Conservation (phyloP, 2,797 vertebrate genomes). For the Mareca penelope region DNA sequence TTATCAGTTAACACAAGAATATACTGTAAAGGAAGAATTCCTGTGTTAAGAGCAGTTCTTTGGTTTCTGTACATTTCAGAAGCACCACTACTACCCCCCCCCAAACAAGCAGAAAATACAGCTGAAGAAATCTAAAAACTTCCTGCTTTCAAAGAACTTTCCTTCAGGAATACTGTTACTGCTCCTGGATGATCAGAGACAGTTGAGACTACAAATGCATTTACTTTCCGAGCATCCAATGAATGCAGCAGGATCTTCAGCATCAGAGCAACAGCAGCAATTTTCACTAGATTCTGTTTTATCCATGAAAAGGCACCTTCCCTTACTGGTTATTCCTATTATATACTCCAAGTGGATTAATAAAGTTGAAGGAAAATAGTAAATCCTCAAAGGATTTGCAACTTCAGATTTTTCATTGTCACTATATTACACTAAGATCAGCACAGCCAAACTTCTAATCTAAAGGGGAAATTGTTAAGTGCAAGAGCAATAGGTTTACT, state of each 20-base stretch:
- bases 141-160: background rate
- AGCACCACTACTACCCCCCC: background rate
- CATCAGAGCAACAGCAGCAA: background rate
- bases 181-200: background rate
- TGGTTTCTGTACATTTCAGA: background rate
- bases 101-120: background rate
- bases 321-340: background rate
- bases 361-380: background rate
- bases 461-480: background rate
- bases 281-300: background rate
- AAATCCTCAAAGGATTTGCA: slow-evolving; percentile 12
- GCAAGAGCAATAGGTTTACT: background rate
- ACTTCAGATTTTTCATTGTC: background rate
- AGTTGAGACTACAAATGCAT: background rate
- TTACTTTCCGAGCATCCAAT: background rate
- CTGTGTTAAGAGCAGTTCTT: background rate
- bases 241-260: background rate
- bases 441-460: background rate
- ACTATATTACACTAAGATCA: background rate
- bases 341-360: background rate
- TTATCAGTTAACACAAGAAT: background rate
- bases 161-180: background rate
- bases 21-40: background rate
- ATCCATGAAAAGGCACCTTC: background rate
- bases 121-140: background rate